A percentile compares a stretch with the other conserved stretches of the same genome.
These are phyloP conservation scores for Physella acuta DNA, from an alignment of 1,140 invertebrate species.

Conservation along the genomic window DNA sequence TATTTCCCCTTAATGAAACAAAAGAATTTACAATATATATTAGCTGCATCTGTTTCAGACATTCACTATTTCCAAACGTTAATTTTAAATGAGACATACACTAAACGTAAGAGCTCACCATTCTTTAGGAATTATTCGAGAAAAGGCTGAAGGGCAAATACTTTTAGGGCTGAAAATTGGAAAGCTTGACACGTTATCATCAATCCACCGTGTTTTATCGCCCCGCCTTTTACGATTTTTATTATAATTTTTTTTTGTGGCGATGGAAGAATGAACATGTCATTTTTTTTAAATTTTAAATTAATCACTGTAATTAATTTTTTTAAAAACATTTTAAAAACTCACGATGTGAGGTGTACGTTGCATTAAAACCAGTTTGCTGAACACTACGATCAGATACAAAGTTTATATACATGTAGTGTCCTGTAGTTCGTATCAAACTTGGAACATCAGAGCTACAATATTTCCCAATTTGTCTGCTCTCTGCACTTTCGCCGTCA, in stretches of 20 bases:
- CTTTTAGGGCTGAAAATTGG: too few species aligned
- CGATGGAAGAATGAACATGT: not conserved
- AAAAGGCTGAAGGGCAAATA: too few species aligned
- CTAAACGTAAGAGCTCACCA: too few species aligned
- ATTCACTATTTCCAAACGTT: too few species aligned
- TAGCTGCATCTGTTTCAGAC: too few species aligned
- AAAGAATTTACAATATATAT: too few species aligned
- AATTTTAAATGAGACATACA: too few species aligned
- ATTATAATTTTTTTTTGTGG: not conserved
- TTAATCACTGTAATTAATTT: not conserved
- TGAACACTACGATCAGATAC: not conserved
- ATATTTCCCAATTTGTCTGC: constrained; percentile 1
- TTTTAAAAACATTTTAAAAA: not conserved
- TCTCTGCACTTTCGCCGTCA: not conserved
- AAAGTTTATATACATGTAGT: constrained; percentile 6
- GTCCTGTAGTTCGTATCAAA: not conserved
- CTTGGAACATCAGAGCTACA: not conserved
- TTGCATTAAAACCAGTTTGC: not conserved
- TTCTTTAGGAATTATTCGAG: too few species aligned
- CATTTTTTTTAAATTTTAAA: not conserved
- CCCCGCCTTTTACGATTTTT: too few species aligned
- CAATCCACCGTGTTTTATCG: too few species aligned
- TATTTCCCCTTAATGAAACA: too few species aligned
- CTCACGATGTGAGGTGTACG: constrained; percentile 12
- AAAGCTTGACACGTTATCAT: too few species aligned